phyloP scores from a whole-genome alignment of 2,113 vertebrate genomes.

The Dermatemys mawii region DNA sequence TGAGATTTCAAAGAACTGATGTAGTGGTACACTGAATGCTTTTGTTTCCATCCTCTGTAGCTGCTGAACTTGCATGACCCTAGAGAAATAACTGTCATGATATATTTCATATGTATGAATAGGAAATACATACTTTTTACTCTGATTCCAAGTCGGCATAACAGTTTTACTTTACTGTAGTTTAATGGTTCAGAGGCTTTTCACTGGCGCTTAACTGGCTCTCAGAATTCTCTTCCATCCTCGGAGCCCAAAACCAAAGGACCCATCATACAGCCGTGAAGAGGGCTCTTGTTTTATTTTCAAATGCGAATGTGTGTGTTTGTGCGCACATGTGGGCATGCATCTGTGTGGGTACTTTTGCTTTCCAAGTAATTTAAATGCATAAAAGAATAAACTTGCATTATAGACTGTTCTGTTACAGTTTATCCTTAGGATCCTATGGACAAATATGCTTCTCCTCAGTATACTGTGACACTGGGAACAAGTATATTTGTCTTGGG shows the following conservation, averaged over 20 bases:
- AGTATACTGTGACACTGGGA: not conserved
- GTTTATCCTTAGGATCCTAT: not conserved
- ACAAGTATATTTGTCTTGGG: not conserved
- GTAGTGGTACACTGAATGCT: not conserved
- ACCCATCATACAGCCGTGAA: not conserved
- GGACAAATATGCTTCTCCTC: not conserved
- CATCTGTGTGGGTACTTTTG: slow-evolving; percentile 7
- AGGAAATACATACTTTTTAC: slow-evolving; percentile 32
- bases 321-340: not conserved
- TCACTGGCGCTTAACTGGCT: not conserved
- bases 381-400: not conserved
- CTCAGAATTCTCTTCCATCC: not conserved
- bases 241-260: not conserved
- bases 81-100: not conserved
- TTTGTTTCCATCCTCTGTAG: not conserved
- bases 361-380: slow-evolving; percentile 27
- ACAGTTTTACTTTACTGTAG: not conserved
- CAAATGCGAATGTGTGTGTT: not conserved
- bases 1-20: not conserved
- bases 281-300: not conserved
- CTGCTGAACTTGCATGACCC: slow-evolving; percentile 14
- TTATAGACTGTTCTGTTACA: not conserved
- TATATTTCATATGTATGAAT: slow-evolving; percentile 1
- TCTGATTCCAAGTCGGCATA: slow-evolving; percentile 27
- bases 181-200: slow-evolving; percentile 14